These are phyloP conservation scores for Perca flavescens DNA, from an alignment of 2,113 vertebrate genomes.

Conservation along the genomic window DNA sequence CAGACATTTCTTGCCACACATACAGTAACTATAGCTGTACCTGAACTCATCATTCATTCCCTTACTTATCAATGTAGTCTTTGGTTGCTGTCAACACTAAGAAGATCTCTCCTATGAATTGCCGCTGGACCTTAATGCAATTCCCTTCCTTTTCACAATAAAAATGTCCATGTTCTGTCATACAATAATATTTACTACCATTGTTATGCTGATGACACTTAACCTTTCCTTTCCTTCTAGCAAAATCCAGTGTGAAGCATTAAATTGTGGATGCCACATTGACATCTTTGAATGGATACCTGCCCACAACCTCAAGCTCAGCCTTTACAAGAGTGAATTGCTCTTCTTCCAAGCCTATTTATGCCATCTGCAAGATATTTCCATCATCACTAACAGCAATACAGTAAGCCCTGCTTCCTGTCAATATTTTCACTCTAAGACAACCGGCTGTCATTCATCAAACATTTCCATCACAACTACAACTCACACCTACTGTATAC, in stretches of 20 bases:
- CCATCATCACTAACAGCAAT: slow-evolving; percentile 67
- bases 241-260: slow-evolving; percentile 50
- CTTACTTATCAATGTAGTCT: slow-evolving; percentile 13
- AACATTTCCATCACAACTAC: slow-evolving; percentile 39
- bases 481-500: slow-evolving; percentile 28
- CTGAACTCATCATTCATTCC: slow-evolving; percentile 36
- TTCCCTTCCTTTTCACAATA: slow-evolving; percentile 19
- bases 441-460: slow-evolving; percentile 69
- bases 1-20: slow-evolving; percentile 7
- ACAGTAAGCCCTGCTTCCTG: slow-evolving; percentile 62
- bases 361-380: slow-evolving; percentile 52
- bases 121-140: slow-evolving; percentile 7
- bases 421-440: slow-evolving; percentile 62
- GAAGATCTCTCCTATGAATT: slow-evolving; percentile 14
- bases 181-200: slow-evolving; percentile 51
- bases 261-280: slow-evolving; percentile 60
- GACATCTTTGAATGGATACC: slow-evolving; percentile 57
- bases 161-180: slow-evolving; percentile 58
- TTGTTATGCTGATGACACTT: slow-evolving; percentile 64
- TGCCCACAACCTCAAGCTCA: slow-evolving; percentile 49
- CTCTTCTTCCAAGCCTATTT: slow-evolving; percentile 42
- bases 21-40: neutral
- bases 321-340: slow-evolving; percentile 44
- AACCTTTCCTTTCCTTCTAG: slow-evolving; percentile 56
- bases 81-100: slow-evolving; percentile 29